phyloP scores from a whole-genome alignment of 2,888 invertebrate species.

The Nemurella pictetii region DNA sequence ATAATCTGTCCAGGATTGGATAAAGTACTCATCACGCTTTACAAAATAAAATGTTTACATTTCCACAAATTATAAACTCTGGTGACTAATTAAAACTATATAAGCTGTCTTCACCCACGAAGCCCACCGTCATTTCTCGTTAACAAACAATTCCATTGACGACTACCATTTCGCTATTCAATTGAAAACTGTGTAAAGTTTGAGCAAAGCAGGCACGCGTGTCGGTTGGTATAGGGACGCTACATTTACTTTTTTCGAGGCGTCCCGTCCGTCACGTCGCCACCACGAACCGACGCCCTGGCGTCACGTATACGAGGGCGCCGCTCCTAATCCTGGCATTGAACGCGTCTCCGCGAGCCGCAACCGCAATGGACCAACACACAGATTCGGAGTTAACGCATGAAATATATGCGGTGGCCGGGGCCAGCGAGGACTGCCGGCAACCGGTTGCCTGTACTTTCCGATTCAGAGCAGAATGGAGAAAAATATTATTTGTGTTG shows the following conservation, averaged over 20 bases:
- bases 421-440: background rate
- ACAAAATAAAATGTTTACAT: too few relatives aligned
- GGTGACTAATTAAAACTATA: too few relatives aligned
- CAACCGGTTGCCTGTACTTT: background rate
- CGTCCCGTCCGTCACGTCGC: background rate
- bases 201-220: background rate
- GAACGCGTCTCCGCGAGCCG: background rate
- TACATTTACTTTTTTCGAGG: background rate
- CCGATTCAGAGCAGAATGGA: background rate
- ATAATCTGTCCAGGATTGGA: too few relatives aligned
- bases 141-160: background rate
- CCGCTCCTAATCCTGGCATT: background rate
- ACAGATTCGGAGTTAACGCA: background rate
- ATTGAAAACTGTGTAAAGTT: background rate
- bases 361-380: background rate
- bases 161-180: background rate
- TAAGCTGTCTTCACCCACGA: too few relatives aligned
- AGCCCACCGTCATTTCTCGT: too few relatives aligned
- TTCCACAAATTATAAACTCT: too few relatives aligned
- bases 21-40: too few relatives aligned
- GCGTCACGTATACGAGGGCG: background rate
- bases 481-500: background rate
- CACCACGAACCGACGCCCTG: slow-evolving; percentile 4
- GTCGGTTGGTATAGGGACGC: background rate
- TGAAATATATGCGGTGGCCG: background rate